Evolutionary conservation across 2,888 invertebrate species (phyloP), one percentile per base, ranked within the genome.

Genomic region (Argyra leucocephala): DNA sequence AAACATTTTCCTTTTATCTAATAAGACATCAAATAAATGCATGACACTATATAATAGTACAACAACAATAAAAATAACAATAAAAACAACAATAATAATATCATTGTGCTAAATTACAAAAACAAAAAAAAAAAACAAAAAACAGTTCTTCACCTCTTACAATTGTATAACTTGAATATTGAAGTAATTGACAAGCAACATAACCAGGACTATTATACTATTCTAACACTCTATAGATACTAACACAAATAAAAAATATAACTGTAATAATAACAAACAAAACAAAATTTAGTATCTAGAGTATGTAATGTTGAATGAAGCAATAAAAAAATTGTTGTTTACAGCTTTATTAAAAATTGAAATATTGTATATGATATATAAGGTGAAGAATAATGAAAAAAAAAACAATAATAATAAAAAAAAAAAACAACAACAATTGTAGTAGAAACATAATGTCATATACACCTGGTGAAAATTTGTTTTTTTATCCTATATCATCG

Each of bases 311-410:
- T n/a, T n/a, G n/a, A n/a, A n/a, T n/a, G n/a, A n/a, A n/a, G n/a
- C n/a, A n/a, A n/a, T n/a, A n/a, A 48, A 48, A 48, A 48, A 48
- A 48, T 18, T 48, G 18, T 48, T 48, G 48, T 48, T 48, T 48
- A 48, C 48, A 48, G n/a, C 48, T 48, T 48, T 48, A 48, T 48
- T 48, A 48, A 48, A 48, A 48, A 48, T 48, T 48, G 48, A 48
- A 48, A 48, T 48, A 18, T 48, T 18, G 12, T 15, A 48, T 18
- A 48, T 18, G n/a, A 15, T 48, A n/a, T n/a, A n/a, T n/a, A n/a
- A n/a, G n/a, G n/a, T n/a, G n/a, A n/a, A n/a, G n/a, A n/a, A n/a
- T n/a, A n/a, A n/a, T n/a, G 48, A 48, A 48, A 48, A 18, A 12
- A 37, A 15, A 37, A 37, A 18, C 5, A n/a, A 48, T 18, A 48